A percentile compares a stretch with the other conserved stretches of the same genome.
phyloP scores from a whole-genome alignment of 2,888 invertebrate genomes.

The Byasa hedistus region DNA sequence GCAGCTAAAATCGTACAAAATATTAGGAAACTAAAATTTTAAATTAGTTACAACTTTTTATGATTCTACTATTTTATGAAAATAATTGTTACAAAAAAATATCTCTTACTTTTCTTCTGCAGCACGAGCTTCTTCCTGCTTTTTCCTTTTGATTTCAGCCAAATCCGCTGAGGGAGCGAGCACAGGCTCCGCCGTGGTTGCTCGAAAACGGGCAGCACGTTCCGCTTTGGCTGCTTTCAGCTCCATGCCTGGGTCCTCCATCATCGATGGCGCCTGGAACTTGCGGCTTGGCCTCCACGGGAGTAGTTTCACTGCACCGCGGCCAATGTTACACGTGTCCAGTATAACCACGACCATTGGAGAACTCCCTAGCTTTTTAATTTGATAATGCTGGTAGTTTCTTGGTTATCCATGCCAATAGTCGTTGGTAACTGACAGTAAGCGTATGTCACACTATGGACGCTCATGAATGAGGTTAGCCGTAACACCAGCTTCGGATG shows the following conservation, averaged over 20 bases:
- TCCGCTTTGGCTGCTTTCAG: slow-evolving; percentile 82
- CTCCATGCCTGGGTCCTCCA: slow-evolving; percentile 81
- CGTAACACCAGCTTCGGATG: slow-evolving; percentile 53
- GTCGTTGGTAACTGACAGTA: slow-evolving; percentile 46
- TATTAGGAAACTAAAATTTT: too few relatives aligned
- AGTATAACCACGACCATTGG: slow-evolving; percentile 50
- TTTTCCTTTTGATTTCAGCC: slow-evolving; percentile 77
- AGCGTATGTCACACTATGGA: slow-evolving; percentile 54
- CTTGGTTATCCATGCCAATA: slow-evolving; percentile 43
- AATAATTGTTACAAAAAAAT: not conserved
- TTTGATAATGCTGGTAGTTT: slow-evolving; percentile 45
- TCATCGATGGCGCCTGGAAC: slow-evolving; percentile 80
- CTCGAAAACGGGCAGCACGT: slow-evolving; percentile 80
- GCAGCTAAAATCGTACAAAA: not conserved
- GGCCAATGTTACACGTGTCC: slow-evolving; percentile 53
- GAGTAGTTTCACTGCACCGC: slow-evolving; percentile 81
- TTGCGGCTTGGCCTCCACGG: slow-evolving; percentile 85
- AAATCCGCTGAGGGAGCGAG: slow-evolving; percentile 75
- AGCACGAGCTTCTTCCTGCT: slow-evolving; percentile 82
- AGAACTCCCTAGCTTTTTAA: slow-evolving; percentile 46
- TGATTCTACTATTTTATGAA: not conserved
- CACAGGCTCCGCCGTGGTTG: slow-evolving; percentile 71
- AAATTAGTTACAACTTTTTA: not conserved
- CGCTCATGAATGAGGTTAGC: slow-evolving; percentile 57
- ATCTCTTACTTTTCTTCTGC: slow-evolving; percentile 80